Base-by-base conservation (phyloP, 2,113 vertebrate species). In the Paratilapia polleni region DNA sequence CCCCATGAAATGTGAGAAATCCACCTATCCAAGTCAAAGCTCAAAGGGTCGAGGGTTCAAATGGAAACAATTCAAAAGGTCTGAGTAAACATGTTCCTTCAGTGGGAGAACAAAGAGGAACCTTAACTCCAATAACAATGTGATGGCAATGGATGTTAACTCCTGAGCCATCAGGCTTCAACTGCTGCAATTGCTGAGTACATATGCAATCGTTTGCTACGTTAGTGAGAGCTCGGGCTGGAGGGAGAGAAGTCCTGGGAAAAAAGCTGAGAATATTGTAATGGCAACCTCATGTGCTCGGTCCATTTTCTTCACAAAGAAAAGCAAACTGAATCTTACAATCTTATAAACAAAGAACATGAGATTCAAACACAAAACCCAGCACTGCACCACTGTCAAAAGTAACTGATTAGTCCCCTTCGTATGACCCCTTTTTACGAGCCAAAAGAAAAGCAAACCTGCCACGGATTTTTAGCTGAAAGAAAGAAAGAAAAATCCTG, bases 271-370 rank as follows among this genome's bases (percentile, higher is more conserved):
- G 73, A 87, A 79, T 70, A 43, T 52, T 83, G 75, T 95, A 95
- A 95, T 94, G 61, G 86, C 83, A 95, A 94, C 94, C 91, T 90
- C 82, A 89, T 94, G 92, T 90, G 86, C 88, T 87, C 4, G n/a
- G 31, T 17, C 66, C 17, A 47, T 87, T 89, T 82, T 59, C 57
- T 75, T 83, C 58, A 36, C 89, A 85, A 92, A 88, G 90, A 89
- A 90, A 92, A 93, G 86, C 91, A 95, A 91, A 93, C 89, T 2
- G 49, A 77, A 41, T 80, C 85, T 87, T 81, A 59, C 82, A 84
- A 78, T 74, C 82, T 74, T 74, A 81, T 88, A 94, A 93, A 94
- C 93, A 91, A 68, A 63, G 82, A 88, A 66, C 82, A 58, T 12
- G 49, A 85, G 73, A 85, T 81, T 92, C 87, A 89, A 91, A 93